phyloP scores from a whole-genome alignment of 2,797 vertebrate genomes.

The Lagocephalus sceleratus region DNA sequence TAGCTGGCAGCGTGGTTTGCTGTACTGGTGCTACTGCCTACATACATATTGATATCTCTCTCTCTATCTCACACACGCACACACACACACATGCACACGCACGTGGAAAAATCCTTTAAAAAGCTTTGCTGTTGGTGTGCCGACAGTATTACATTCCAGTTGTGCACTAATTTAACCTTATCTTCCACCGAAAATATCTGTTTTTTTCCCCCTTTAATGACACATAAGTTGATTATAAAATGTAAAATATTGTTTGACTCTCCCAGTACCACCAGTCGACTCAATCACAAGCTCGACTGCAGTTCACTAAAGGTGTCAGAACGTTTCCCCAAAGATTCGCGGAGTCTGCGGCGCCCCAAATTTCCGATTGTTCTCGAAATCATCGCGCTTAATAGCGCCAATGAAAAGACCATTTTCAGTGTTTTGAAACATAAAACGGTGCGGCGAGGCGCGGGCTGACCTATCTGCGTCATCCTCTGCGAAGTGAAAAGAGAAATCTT shows the following conservation, averaged over 20 bases:
- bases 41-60: slow-evolving; percentile 26
- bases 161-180: slow-evolving; percentile 16
- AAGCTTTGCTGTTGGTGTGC: slow-evolving; percentile 28
- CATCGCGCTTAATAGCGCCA: too few species aligned
- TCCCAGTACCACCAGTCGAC: too few species aligned
- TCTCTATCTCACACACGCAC: slow-evolving; percentile 8
- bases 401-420: slow-evolving; percentile 14
- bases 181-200: slow-evolving; percentile 7
- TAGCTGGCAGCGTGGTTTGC: slow-evolving; percentile 51
- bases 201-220: slow-evolving; percentile 17
- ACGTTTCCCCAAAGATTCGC: too few species aligned
- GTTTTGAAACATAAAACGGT: slow-evolving; percentile 44
- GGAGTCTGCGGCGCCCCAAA: too few species aligned
- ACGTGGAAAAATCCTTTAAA: slow-evolving; percentile 32
- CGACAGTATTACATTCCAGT: slow-evolving; percentile 9
- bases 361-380: too few species aligned
- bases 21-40: slow-evolving; percentile 48
- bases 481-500: slow-evolving; percentile 41
- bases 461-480: slow-evolving; percentile 43
- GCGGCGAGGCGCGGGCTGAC: slow-evolving; percentile 18
- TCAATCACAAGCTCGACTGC: too few species aligned
- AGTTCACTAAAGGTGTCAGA: too few species aligned
- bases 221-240: neutral
- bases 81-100: slow-evolving; percentile 17
- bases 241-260: too few species aligned